A percentile compares a stretch with the other conserved stretches of the same genome.
phyloP scores from a whole-genome alignment of 2,113 vertebrate genomes.

The Plotosus lineatus region DNA sequence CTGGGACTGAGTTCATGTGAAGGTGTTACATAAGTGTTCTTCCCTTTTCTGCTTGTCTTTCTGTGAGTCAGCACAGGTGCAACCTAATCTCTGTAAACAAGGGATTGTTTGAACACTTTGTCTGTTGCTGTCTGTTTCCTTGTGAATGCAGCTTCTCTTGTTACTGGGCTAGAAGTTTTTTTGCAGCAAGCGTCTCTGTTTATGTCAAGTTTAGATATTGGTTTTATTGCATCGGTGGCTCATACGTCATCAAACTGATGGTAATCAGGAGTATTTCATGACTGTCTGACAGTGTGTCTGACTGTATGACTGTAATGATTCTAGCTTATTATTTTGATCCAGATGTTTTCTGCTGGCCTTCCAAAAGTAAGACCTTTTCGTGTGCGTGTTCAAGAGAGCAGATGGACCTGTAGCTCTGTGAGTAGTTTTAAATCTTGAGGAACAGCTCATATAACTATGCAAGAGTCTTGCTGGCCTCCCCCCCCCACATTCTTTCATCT shows the following conservation, averaged over 20 bases:
- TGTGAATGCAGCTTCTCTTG: neutral
- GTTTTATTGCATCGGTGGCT: neutral
- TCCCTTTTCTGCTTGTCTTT: conserved; percentile 9
- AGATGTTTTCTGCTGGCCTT: conserved; percentile 39
- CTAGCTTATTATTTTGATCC: conserved; percentile 23
- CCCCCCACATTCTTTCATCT: too few relatives aligned
- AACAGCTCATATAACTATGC: neutral
- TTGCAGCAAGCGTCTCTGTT: neutral
- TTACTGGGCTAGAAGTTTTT: neutral
- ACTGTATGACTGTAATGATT: neutral
- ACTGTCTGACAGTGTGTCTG: neutral
- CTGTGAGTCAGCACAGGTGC: conserved; percentile 18
- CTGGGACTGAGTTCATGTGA: neutral
- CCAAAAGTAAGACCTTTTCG: neutral
- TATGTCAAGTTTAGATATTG: neutral
- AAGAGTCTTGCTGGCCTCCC: neutral
- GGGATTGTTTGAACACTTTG: neutral
- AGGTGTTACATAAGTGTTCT: conserved; percentile 24
- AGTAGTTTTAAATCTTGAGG: conserved; percentile 6
- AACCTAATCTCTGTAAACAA: conserved; percentile 11
- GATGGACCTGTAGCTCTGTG: conserved; percentile 24
- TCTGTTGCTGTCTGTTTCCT: neutral
- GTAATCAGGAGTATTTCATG: neutral
- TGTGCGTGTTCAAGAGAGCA: neutral
- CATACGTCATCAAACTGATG: neutral